Conservation (phyloP, 2,113 vertebrate species). For the Salminus brasiliensis region DNA sequence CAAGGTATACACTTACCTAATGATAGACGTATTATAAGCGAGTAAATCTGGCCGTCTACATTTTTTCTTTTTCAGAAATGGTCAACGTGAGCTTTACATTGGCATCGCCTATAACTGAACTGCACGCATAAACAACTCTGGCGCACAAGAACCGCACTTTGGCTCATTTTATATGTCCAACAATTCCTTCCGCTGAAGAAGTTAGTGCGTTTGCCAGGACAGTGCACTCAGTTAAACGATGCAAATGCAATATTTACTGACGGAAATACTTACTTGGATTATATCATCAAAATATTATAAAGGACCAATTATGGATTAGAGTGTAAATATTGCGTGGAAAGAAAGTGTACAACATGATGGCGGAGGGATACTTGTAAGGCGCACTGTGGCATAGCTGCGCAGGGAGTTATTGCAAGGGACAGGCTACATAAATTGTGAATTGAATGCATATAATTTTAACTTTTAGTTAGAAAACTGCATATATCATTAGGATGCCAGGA, state of each 20-base stretch:
- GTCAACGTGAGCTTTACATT: background rate
- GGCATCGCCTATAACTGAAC: background rate
- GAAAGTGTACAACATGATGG: constrained; percentile 8
- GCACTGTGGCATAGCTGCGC: constrained; percentile 58
- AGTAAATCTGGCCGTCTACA: background rate
- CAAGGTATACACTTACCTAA: no score
- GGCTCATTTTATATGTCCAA: constrained; percentile 27
- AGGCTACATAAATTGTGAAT: constrained; percentile 36
- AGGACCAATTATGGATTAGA: background rate
- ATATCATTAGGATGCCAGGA: constrained; percentile 81
- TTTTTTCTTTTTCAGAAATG: no score
- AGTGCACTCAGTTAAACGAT: no score
- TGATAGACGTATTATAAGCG: background rate
- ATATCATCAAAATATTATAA: background rate
- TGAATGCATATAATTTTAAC: constrained; percentile 44
- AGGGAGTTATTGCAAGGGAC: constrained; percentile 48
- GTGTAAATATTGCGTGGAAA: background rate
- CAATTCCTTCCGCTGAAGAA: constrained; percentile 66
- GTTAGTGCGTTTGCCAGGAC: constrained; percentile 39
- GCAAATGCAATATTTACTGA: background rate
- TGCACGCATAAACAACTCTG: constrained; percentile 33
- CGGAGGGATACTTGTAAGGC: constrained; percentile 56
- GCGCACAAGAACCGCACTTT: constrained; percentile 38
- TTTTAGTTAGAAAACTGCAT: background rate
- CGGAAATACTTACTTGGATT: background rate